Percentiles rank a stretch among this genome's conserved stretches.
Evolutionary conservation across 2,797 vertebrate genomes (phyloP).

Genomic region (Xerus rutilus): DNA sequence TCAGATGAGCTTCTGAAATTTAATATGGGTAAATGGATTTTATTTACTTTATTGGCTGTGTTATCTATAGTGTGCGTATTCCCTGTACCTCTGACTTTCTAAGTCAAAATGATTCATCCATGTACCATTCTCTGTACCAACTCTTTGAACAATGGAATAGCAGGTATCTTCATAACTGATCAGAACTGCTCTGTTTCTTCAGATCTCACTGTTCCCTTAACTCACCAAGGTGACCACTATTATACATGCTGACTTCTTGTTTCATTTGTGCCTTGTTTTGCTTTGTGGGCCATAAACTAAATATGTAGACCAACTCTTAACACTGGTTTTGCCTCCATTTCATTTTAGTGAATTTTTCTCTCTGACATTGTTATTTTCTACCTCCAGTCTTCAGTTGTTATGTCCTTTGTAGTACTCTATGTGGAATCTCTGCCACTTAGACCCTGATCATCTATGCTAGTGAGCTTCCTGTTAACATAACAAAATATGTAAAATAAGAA

Average conservation of each 20-base stretch:
- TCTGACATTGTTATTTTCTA: not conserved
- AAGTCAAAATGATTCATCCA: not conserved
- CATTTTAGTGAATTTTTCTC: not conserved
- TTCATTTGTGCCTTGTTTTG: not conserved
- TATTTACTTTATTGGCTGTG: not conserved
- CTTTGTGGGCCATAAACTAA: not conserved
- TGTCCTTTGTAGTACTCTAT: not conserved
- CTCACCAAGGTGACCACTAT: not conserved
- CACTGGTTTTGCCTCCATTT: not conserved
- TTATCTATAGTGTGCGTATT: not conserved
- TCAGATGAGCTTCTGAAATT: constrained; percentile 50
- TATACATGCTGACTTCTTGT: not conserved
- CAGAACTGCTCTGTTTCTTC: not conserved
- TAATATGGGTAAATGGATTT: constrained; percentile 6
- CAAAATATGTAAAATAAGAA: not conserved
- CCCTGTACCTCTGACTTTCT: not conserved
- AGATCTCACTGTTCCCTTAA: not conserved
- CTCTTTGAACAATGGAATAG: not conserved
- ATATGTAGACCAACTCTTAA: not conserved
- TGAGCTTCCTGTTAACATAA: not conserved
- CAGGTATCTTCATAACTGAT: not conserved
- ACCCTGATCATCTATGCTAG: not conserved
- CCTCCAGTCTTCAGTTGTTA: not conserved
- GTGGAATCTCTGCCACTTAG: not conserved
- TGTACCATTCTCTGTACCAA: not conserved